Conservation (phyloP, 2,113 vertebrate species). For the Dendropsophus ebraccatus region DNA sequence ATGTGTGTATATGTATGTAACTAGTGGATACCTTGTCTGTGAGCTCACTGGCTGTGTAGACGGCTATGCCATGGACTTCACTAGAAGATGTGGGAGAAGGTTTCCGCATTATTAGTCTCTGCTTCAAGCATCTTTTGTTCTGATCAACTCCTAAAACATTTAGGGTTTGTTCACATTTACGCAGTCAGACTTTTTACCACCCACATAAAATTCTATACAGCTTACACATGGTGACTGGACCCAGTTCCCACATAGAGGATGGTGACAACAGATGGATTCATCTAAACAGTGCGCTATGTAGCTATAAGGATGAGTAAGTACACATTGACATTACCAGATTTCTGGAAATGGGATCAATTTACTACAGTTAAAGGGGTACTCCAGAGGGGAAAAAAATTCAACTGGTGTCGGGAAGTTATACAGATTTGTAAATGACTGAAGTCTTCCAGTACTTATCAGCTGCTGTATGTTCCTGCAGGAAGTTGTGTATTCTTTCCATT, state of each 20-base stretch:
- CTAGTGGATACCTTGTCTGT: neutral
- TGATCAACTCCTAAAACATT: conserved; percentile 11
- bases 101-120: neutral
- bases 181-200: conserved; percentile 6
- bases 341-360: neutral
- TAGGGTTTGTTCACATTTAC: neutral
- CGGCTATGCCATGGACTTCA: neutral
- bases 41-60: neutral
- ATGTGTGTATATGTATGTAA: neutral
- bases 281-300: neutral
- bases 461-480: no score
- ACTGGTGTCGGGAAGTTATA: no score
- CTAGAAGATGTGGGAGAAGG: neutral
- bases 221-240: conserved; percentile 17
- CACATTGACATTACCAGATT: neutral
- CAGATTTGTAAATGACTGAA: no score
- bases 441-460: no score
- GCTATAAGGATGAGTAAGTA: neutral
- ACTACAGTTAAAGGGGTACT: no score
- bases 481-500: no score
- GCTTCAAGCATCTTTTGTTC: neutral
- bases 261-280: conserved; percentile 19
- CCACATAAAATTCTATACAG: neutral
- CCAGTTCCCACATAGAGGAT: neutral
- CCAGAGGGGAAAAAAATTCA: no score